A percentile compares a stretch with the other conserved stretches of the same genome.
Evolutionary conservation across 2,888 invertebrate genomes (phyloP).

Genomic region (Odontomyia ornata): DNA sequence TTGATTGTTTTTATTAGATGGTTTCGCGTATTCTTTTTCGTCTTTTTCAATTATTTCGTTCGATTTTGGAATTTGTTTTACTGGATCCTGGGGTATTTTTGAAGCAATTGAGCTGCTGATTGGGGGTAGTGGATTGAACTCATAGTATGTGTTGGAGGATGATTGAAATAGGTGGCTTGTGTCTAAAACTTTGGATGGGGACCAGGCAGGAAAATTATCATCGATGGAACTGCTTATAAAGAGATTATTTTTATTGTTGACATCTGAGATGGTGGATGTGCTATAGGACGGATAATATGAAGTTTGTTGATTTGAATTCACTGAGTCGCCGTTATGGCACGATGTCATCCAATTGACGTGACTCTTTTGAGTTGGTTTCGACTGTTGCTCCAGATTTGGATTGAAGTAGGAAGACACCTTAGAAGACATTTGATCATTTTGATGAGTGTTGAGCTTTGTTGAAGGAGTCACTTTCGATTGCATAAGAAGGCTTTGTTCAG

Average conservation of each 20-base stretch:
- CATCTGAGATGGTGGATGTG: not conserved
- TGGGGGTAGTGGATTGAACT: slow-evolving; percentile 63
- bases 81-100: not conserved
- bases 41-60: not conserved
- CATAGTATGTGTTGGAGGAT: slow-evolving; percentile 63
- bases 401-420: not conserved
- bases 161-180: slow-evolving; percentile 35
- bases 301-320: not conserved
- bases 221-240: slow-evolving; percentile 57
- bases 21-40: not conserved
- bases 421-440: not conserved
- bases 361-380: slow-evolving; percentile 45
- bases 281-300: slow-evolving; percentile 21
- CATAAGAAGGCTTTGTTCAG: not conserved
- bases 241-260: slow-evolving; percentile 4
- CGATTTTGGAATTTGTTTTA: slow-evolving; percentile 46
- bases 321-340: not conserved
- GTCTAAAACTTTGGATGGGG: slow-evolving; percentile 65
- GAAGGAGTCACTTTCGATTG: not conserved
- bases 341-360: slow-evolving; percentile 54
- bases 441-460: not conserved
- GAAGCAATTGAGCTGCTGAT: slow-evolving; percentile 55
- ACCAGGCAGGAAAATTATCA: slow-evolving; percentile 67
- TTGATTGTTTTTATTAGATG: not conserved
- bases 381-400: slow-evolving; percentile 49